These are phyloP conservation scores for Lamprologus sp. DNA, from an alignment of 2,113 vertebrate species.

Conservation along the genomic window DNA sequence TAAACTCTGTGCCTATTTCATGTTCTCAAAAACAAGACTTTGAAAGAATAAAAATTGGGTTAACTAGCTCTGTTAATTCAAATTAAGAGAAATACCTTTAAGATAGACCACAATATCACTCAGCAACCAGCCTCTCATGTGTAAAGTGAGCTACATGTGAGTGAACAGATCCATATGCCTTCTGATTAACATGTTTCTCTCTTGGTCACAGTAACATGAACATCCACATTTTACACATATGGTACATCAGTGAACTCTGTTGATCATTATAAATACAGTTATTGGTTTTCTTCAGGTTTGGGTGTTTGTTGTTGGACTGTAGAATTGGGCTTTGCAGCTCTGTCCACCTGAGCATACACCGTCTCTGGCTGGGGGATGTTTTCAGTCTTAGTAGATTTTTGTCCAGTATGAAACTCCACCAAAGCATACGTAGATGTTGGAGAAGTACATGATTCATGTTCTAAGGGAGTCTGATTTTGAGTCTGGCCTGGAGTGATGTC, in stretches of 20 bases:
- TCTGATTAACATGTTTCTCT: rapidly evolving
- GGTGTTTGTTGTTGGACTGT: not conserved
- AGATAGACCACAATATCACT: rapidly evolving
- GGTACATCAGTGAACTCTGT: not conserved
- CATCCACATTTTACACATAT: rapidly evolving
- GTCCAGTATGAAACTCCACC: not conserved
- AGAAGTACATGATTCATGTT: too few relatives aligned
- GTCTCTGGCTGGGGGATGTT: not conserved
- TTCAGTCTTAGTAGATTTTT: rapidly evolving
- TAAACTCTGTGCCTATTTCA: not conserved
- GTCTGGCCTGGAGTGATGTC: too few relatives aligned
- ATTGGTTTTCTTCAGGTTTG: rapidly evolving
- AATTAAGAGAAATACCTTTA: not conserved
- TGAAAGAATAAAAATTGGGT: rapidly evolving
- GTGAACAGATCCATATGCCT: rapidly evolving
- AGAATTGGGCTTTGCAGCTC: not conserved
- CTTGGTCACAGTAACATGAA: not conserved
- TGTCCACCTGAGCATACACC: not conserved
- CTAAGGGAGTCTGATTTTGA: too few relatives aligned
- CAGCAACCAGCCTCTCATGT: not conserved
- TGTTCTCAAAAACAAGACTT: not conserved
- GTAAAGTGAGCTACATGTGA: not conserved
- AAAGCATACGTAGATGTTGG: too few relatives aligned
- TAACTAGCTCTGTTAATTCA: rapidly evolving
- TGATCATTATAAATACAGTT: not conserved